phyloP scores from a whole-genome alignment of 2,888 invertebrate species.

The Nomada fabriciana region DNA sequence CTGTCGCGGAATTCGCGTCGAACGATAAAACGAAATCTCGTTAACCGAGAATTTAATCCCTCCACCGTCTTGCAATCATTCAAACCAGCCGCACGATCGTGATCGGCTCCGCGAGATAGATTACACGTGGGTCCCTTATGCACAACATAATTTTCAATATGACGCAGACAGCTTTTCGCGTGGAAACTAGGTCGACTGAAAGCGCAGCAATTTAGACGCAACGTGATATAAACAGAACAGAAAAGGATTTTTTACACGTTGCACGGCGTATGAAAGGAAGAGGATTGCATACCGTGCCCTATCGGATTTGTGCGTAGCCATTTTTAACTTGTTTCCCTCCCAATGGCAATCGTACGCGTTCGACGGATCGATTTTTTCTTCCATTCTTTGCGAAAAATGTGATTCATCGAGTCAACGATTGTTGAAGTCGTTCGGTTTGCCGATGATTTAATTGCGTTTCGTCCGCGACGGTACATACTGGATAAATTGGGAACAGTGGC shows the following conservation, averaged over 20 bases:
- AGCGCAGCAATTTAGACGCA: constrained; percentile 46
- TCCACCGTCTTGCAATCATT: constrained; percentile 15
- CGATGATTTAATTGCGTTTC: too few relatives aligned
- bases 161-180: constrained; percentile 52
- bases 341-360: constrained; percentile 2
- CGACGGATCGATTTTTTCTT: too few relatives aligned
- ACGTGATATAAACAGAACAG: constrained; percentile 14
- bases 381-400: background rate
- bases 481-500: too few relatives aligned
- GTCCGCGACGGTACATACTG: too few relatives aligned
- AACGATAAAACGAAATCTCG: constrained; percentile 29
- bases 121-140: constrained; percentile 49
- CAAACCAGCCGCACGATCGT: constrained; percentile 13
- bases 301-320: constrained; percentile 34
- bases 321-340: constrained; percentile 39
- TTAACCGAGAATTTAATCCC: constrained; percentile 46
- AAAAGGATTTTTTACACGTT: constrained; percentile 4
- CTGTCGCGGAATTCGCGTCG: background rate
- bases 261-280: constrained; percentile 3
- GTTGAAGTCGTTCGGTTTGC: too few relatives aligned
- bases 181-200: constrained; percentile 57
- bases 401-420: background rate
- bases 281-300: background rate
- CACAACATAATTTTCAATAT: constrained; percentile 51
- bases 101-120: constrained; percentile 48